Evolutionary conservation across 2,113 vertebrate genomes (phyloP).

Genomic region (Apeltes quadracus): DNA sequence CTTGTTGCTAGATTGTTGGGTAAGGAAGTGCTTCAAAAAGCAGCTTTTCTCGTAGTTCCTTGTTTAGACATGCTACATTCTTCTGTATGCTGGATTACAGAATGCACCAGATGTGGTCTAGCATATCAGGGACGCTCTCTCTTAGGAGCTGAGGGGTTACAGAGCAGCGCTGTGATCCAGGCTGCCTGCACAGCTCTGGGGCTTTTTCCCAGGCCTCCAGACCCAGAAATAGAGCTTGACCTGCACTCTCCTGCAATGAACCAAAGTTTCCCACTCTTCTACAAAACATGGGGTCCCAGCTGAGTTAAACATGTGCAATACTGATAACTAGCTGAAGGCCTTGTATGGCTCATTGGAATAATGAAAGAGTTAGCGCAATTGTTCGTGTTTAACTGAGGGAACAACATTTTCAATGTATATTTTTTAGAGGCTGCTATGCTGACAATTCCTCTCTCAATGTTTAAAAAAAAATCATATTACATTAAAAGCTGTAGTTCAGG

Average conservation of each 20-base stretch:
- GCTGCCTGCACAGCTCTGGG: conserved; percentile 41
- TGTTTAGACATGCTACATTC: conserved; percentile 50
- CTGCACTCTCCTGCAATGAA: conserved; percentile 44
- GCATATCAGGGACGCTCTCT: conserved; percentile 48
- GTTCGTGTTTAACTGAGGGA: not conserved
- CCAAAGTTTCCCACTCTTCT: conserved; percentile 67
- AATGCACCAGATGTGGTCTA: conserved; percentile 61
- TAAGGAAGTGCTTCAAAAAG: not conserved
- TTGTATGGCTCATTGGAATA: conserved; percentile 13
- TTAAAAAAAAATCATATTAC: not conserved
- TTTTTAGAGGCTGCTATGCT: too few species aligned
- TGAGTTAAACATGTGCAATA: conserved; percentile 39
- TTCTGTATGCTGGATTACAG: conserved; percentile 33
- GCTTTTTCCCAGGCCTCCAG: conserved; percentile 75
- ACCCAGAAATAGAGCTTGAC: conserved; percentile 75
- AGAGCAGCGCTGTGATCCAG: conserved; percentile 57
- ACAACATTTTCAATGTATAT: not conserved
- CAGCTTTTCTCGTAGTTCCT: conserved; percentile 20
- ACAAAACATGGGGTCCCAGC: conserved; percentile 42
- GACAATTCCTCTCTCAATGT: not conserved
- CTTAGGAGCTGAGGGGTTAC: conserved; percentile 58
- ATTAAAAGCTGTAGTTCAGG: not conserved
- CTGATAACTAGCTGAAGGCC: conserved; percentile 26
- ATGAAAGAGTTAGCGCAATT: not conserved
- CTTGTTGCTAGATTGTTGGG: too few species aligned